Percentiles rank a stretch among this genome's conserved stretches.
Evolutionary conservation across 2,113 vertebrate species (phyloP).

Genomic region (Bucco capensis): DNA sequence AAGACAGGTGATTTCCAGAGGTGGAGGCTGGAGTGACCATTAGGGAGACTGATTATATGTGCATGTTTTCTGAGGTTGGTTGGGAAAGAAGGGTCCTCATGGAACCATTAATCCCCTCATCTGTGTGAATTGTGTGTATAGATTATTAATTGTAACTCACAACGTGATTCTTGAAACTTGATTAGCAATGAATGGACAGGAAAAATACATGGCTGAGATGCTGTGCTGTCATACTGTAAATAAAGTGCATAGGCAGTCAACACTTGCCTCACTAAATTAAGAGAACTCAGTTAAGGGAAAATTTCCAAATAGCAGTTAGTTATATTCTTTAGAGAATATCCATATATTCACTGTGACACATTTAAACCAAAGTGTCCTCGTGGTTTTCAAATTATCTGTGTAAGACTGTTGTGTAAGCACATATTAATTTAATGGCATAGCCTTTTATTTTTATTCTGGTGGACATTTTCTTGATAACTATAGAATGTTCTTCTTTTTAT

Average conservation of each 20-base stretch:
- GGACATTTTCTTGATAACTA: neutral
- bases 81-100: neutral
- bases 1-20: neutral
- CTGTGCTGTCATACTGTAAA: neutral
- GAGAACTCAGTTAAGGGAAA: neutral
- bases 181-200: neutral
- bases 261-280: neutral
- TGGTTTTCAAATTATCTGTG: neutral
- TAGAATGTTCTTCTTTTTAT: neutral
- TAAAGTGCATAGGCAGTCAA: neutral
- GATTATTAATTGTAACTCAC: neutral
- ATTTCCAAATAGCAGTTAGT: neutral
- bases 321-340: neutral
- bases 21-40: neutral
- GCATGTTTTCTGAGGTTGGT: neutral
- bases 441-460: neutral
- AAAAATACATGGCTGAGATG: neutral
- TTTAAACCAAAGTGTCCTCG: neutral
- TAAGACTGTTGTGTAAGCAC: neutral
- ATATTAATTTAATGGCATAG: neutral
- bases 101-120: neutral
- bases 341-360: neutral
- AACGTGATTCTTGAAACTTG: neutral
- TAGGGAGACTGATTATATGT: neutral
- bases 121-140: accelerated